Evolutionary conservation across 2,888 invertebrate genomes (phyloP).

Genomic region (Melanargia galathea): DNA sequence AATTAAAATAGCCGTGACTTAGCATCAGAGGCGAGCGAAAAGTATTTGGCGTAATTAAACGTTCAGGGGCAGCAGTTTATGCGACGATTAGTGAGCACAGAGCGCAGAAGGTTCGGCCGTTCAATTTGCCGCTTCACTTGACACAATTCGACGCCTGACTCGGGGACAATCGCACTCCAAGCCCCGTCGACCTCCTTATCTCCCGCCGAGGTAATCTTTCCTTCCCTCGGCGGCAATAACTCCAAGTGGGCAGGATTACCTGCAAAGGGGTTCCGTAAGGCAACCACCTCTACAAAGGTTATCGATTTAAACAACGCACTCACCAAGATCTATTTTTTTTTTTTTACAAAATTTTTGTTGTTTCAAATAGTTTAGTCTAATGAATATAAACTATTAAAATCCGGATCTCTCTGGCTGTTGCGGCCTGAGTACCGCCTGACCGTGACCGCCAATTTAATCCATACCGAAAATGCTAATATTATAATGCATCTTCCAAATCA

Average conservation of each 20-base stretch:
- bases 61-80: slow-evolving; percentile 75
- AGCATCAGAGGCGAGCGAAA: slow-evolving; percentile 46
- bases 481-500: too few species aligned
- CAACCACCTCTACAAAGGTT: slow-evolving; percentile 77
- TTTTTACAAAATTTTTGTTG: slow-evolving; percentile 50
- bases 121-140: slow-evolving; percentile 83
- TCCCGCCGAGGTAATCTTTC: slow-evolving; percentile 82
- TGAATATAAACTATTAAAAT: background rate
- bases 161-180: slow-evolving; percentile 82
- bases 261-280: slow-evolving; percentile 77
- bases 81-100: slow-evolving; percentile 78
- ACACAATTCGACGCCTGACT: slow-evolving; percentile 83
- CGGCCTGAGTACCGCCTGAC: too few species aligned
- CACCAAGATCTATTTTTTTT: slow-evolving; percentile 57
- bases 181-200: slow-evolving; percentile 82
- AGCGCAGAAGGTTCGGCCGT: slow-evolving; percentile 80
- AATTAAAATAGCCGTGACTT: slow-evolving; percentile 29
- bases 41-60: slow-evolving; percentile 75
- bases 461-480: too few species aligned
- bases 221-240: slow-evolving; percentile 82
- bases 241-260: slow-evolving; percentile 82
- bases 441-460: too few species aligned
- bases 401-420: too few species aligned
- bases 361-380: background rate
- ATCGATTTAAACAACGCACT: slow-evolving; percentile 78